A percentile compares a stretch with the other conserved stretches of the same genome.
Conservation (phyloP, 2,888 invertebrate genomes). For the Ashinkailepas kermadecensis region DNA sequence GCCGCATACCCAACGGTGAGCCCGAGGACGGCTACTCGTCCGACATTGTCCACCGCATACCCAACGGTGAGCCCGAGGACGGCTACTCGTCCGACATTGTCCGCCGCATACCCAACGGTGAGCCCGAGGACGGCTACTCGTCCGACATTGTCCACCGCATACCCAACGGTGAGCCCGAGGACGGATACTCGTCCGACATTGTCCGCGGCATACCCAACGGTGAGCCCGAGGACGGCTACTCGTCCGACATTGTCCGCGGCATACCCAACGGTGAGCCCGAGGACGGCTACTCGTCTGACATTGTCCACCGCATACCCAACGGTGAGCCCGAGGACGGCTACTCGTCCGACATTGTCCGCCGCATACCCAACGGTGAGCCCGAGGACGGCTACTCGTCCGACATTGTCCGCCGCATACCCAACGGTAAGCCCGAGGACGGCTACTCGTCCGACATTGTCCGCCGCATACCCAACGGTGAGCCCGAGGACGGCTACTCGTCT, state of each 20-base stretch:
- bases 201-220: constrained; percentile 83
- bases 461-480: constrained; percentile 75
- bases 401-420: constrained; percentile 84
- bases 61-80: constrained; percentile 79
- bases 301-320: constrained; percentile 79
- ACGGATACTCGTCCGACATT: constrained; percentile 95
- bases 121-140: constrained; percentile 94
- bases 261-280: constrained; percentile 81
- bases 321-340: constrained; percentile 92
- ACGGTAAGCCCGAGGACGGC: constrained; percentile 84
- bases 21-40: constrained; percentile 98
- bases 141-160: constrained; percentile 92
- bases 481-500: constrained; percentile 96
- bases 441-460: constrained; percentile 93
- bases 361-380: constrained; percentile 76
- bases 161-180: constrained; percentile 78
- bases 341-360: constrained; percentile 90
- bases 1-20: constrained; percentile 73
- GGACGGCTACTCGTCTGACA: constrained; percentile 96
- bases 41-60: constrained; percentile 89
- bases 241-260: constrained; percentile 89
- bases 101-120: constrained; percentile 75
- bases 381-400: constrained; percentile 98
- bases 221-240: constrained; percentile 90
- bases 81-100: constrained; percentile 96